These are phyloP conservation scores for Metopia argyrocephala DNA, from an alignment of 2,888 invertebrate genomes.

Conservation along the genomic window DNA sequence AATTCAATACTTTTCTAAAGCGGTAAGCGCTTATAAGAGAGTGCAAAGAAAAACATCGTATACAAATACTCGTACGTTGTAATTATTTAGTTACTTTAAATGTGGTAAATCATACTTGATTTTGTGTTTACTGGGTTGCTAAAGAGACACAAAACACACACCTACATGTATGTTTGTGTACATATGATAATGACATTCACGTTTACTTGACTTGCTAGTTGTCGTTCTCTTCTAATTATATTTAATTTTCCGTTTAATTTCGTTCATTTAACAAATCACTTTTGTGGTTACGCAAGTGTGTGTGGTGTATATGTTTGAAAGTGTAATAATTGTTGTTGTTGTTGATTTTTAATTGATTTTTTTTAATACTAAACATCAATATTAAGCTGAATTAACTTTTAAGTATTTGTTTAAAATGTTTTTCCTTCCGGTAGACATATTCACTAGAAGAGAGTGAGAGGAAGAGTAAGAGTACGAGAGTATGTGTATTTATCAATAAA, in stretches of 20 bases:
- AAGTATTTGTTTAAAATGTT: slow-evolving; percentile 53
- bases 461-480: too few relatives aligned
- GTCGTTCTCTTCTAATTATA: neutral
- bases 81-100: too few relatives aligned
- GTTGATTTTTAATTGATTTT: slow-evolving; percentile 23
- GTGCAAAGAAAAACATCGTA: too few relatives aligned
- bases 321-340: slow-evolving; percentile 5
- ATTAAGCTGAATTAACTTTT: slow-evolving; percentile 58
- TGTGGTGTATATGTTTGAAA: slow-evolving; percentile 1
- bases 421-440: slow-evolving; percentile 45
- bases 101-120: too few relatives aligned
- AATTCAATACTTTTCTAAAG: too few relatives aligned
- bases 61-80: too few relatives aligned
- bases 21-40: too few relatives aligned
- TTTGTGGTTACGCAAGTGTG: neutral
- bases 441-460: neutral
- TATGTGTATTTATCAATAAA: too few relatives aligned
- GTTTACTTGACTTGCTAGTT: neutral
- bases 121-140: too few relatives aligned
- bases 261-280: neutral
- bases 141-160: too few relatives aligned
- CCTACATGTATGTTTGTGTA: too few relatives aligned
- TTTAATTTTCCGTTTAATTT: neutral
- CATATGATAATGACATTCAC: too few relatives aligned
- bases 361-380: slow-evolving; percentile 50